Evolutionary conservation across 2,888 invertebrate genomes (phyloP).

Genomic region (Pristionchus mayeri): DNA sequence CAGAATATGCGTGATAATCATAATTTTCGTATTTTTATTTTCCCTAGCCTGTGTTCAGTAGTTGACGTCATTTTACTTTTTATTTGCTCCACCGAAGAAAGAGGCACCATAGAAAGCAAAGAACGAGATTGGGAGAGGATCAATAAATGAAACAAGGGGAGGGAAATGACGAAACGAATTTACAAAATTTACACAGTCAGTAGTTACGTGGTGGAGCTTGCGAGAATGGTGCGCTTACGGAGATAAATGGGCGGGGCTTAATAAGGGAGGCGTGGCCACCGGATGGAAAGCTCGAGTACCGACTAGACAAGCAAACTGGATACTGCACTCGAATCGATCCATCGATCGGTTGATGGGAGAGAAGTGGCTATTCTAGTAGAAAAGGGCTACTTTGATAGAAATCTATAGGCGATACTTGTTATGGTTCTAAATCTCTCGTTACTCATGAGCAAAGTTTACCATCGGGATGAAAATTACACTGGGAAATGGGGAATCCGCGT

Average conservation of each 20-base stretch:
- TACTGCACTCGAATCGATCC: conserved; percentile 27
- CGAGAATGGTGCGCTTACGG: neutral
- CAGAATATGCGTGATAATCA: too few relatives aligned
- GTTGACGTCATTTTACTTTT: conserved; percentile 1
- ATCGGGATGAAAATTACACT: conserved; percentile 26
- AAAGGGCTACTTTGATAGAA: neutral
- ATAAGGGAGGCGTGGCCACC: neutral
- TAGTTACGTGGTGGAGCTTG: conserved; percentile 24
- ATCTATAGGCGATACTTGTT: conserved; percentile 2
- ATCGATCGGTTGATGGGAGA: conserved; percentile 32
- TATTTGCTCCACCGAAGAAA: conserved; percentile 40
- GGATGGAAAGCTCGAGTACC: conserved; percentile 41
- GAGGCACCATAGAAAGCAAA: neutral
- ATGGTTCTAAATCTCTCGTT: conserved; percentile 29
- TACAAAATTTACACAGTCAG: conserved; percentile 27
- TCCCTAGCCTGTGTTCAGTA: too few relatives aligned
- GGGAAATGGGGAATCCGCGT: conserved; percentile 17
- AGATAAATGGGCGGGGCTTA: neutral
- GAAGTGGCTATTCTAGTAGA: neutral
- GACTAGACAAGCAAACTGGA: conserved; percentile 41
- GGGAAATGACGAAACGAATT: conserved; percentile 15
- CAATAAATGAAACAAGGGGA: neutral
- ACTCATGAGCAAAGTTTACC: conserved; percentile 32
- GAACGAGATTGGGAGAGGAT: neutral
- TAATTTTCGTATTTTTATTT: too few relatives aligned